These are phyloP conservation scores for Bathynomus jamesi DNA, from an alignment of 1,140 invertebrate genomes.

Conservation along the genomic window DNA sequence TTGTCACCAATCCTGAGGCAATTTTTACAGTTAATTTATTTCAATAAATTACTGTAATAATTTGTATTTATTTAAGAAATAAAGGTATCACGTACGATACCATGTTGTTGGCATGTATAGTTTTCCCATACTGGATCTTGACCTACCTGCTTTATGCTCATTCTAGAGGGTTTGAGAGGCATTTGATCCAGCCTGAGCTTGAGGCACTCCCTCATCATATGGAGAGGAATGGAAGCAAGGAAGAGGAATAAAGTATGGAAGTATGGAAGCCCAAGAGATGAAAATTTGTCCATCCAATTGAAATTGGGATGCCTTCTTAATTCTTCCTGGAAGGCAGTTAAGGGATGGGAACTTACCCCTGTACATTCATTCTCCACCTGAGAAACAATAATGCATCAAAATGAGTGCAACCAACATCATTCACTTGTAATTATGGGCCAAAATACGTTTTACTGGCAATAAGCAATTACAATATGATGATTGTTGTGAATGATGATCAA, in stretches of 20 bases:
- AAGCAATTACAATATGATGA: too few relatives aligned
- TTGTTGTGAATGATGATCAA: too few relatives aligned
- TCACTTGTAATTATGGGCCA: too few relatives aligned
- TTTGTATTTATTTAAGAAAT: too few relatives aligned
- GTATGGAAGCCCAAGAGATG: slow-evolving; percentile 66
- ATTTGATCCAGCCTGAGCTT: slow-evolving; percentile 71
- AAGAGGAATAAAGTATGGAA: slow-evolving; percentile 74
- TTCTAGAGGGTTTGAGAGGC: slow-evolving; percentile 69
- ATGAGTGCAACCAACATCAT: too few relatives aligned
- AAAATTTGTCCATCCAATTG: slow-evolving; percentile 53
- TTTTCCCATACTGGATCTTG: too few relatives aligned
- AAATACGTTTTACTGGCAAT: too few relatives aligned
- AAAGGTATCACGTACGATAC: too few relatives aligned
- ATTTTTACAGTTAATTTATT: too few relatives aligned
- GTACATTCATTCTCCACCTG: neutral
- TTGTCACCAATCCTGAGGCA: too few relatives aligned
- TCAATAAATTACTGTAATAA: too few relatives aligned
- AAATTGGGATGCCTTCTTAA: slow-evolving; percentile 11
- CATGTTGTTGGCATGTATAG: too few relatives aligned
- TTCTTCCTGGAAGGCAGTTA: slow-evolving; percentile 14
- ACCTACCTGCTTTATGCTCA: slow-evolving; percentile 68
- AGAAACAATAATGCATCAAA: neutral
- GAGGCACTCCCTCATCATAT: slow-evolving; percentile 81
- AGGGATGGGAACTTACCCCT: neutral
- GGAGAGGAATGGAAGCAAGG: slow-evolving; percentile 67